A percentile compares a stretch with the other conserved stretches of the same genome.
Evolutionary conservation across 2,888 invertebrate species (phyloP).

Genomic region (Ptilodon capucinus): DNA sequence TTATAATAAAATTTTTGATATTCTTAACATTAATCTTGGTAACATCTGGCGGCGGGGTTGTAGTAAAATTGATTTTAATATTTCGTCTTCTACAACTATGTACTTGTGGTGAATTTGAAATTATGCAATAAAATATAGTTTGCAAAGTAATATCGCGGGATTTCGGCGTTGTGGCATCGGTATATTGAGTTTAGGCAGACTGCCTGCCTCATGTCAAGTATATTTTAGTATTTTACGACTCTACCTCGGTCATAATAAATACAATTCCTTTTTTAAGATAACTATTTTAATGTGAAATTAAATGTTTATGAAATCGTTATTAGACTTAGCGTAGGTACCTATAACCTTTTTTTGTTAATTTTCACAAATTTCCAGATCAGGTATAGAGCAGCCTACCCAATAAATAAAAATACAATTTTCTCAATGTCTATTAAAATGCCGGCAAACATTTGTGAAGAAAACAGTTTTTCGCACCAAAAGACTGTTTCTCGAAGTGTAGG

Average conservation of each 20-base stretch:
- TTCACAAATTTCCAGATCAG: background rate
- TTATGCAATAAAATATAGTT: background rate
- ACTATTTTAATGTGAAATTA: too few species aligned
- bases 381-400: background rate
- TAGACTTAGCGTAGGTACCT: background rate
- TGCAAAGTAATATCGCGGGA: slow-evolving; percentile 11
- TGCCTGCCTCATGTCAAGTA: background rate
- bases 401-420: background rate
- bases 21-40: background rate
- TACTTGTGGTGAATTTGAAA: background rate
- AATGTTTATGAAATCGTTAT: background rate
- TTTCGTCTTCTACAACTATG: background rate
- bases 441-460: slow-evolving; percentile 6
- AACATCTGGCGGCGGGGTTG: background rate
- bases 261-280: background rate
- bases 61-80: background rate
- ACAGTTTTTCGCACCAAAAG: slow-evolving; percentile 4
- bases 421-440: background rate
- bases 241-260: background rate
- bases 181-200: too few species aligned
- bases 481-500: slow-evolving; percentile 6
- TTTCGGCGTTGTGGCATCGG: slow-evolving; percentile 2
- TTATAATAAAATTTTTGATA: background rate
- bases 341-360: background rate
- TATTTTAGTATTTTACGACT: background rate